A percentile compares a stretch with the other conserved stretches of the same genome.
Conservation (phyloP, 2,797 vertebrate genomes). For the Euthynnus affinis region DNA sequence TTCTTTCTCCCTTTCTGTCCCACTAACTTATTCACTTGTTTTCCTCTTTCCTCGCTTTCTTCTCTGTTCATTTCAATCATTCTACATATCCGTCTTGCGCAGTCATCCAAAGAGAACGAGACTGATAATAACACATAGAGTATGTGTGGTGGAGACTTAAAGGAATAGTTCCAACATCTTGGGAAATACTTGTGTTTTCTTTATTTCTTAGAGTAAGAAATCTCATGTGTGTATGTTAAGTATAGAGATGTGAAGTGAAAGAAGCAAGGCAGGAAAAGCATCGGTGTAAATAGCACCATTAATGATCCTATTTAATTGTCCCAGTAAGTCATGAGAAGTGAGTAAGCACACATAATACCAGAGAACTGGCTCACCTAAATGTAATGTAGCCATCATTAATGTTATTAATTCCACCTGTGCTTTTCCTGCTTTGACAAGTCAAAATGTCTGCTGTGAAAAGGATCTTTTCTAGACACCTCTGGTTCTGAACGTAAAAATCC, state of each 20-base stretch:
- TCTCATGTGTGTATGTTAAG: background rate
- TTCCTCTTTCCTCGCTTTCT: constrained; percentile 28
- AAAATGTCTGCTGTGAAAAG: too few relatives aligned
- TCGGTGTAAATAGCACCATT: background rate
- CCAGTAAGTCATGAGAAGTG: too few relatives aligned
- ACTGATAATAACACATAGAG: constrained; percentile 16
- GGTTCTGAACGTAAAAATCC: background rate
- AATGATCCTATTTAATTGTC: background rate
- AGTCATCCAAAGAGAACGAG: constrained; percentile 7
- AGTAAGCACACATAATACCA: too few relatives aligned
- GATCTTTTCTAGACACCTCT: background rate
- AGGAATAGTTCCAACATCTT: constrained; percentile 15
- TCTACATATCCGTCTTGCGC: constrained; percentile 24
- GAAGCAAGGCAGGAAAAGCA: background rate
- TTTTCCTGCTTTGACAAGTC: too few relatives aligned
- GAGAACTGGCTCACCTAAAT: too few relatives aligned
- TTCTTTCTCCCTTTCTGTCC: constrained; percentile 16
- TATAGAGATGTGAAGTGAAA: background rate
- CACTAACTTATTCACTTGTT: constrained; percentile 35
- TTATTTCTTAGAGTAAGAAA: constrained; percentile 14
- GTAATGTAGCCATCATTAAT: too few relatives aligned
- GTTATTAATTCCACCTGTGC: too few relatives aligned
- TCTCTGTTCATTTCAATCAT: constrained; percentile 50
- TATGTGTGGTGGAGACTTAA: constrained; percentile 6
- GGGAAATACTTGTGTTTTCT: background rate